phyloP scores from a whole-genome alignment of 1,140 invertebrate genomes.

The Aphaenogaster floridana region DNA sequence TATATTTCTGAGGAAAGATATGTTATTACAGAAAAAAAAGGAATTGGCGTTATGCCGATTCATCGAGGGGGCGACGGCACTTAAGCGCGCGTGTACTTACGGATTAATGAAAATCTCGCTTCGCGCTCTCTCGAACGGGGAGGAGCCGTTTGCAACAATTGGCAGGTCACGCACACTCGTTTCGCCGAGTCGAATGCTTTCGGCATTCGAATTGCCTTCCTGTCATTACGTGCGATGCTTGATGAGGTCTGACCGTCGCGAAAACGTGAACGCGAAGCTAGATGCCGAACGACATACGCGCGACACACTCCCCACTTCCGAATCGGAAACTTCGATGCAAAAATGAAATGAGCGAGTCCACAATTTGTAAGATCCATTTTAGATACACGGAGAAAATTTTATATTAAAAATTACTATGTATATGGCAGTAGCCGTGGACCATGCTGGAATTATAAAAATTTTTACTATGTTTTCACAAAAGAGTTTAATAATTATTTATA shows the following conservation, averaged over 20 bases:
- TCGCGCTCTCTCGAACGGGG: slow-evolving; percentile 27
- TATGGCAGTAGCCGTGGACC: too few species aligned
- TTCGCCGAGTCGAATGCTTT: slow-evolving; percentile 55
- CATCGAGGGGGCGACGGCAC: background rate
- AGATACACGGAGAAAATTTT: too few species aligned
- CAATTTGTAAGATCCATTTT: background rate
- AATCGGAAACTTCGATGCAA: background rate
- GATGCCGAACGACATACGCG: slow-evolving; percentile 5
- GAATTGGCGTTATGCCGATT: background rate
- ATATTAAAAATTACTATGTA: too few species aligned
- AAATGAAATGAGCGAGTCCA: background rate
- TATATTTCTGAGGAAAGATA: background rate
- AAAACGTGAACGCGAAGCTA: slow-evolving; percentile 45
- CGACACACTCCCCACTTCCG: background rate
- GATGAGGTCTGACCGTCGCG: background rate
- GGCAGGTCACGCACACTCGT: slow-evolving; percentile 70
- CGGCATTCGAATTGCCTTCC: slow-evolving; percentile 70
- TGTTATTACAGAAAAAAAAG: background rate
- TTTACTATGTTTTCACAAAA: too few species aligned
- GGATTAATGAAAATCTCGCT: slow-evolving; percentile 63
- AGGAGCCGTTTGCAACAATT: slow-evolving; percentile 54
- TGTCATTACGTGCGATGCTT: slow-evolving; percentile 64
- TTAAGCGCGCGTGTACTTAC: background rate
- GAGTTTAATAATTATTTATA: too few species aligned
- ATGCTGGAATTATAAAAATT: too few species aligned